Evolutionary conservation across 2,113 vertebrate species (phyloP).

Genomic region (Silurus asotus): DNA sequence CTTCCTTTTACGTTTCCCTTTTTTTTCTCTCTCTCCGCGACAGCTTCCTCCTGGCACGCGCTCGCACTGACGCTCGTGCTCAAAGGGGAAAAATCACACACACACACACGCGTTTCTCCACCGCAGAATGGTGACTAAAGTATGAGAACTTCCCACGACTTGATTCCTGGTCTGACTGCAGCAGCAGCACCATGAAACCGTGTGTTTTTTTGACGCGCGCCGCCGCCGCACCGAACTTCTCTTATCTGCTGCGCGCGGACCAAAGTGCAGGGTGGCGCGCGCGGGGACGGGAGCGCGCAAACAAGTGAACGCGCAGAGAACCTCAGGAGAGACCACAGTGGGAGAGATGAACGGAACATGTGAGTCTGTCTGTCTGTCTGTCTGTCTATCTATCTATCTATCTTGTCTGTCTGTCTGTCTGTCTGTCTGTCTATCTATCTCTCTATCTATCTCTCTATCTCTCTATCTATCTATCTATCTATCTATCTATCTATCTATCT

Average conservation of each 20-base stretch:
- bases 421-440: not conserved
- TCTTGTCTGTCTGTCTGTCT: not conserved
- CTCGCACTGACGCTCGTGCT: not conserved
- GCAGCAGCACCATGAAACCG: not conserved
- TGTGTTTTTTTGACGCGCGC: not conserved
- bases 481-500: not conserved
- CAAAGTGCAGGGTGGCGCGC: slow-evolving; percentile 20
- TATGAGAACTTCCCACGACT: not conserved
- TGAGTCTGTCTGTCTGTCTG: not conserved
- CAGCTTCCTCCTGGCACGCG: not conserved
- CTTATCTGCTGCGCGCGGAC: not conserved
- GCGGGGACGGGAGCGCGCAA: not conserved
- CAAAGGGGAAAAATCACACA: not conserved
- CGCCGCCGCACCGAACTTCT: no score
- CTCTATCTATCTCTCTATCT: not conserved
- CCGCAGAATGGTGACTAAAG: not conserved
- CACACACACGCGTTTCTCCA: not conserved
- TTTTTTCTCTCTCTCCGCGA: no score
- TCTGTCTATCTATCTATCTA: not conserved
- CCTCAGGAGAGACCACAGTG: not conserved
- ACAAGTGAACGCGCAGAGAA: not conserved
- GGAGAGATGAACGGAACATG: not conserved
- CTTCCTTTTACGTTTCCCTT: not conserved
- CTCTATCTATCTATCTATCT: not conserved
- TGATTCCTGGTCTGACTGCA: not conserved